Conservation (phyloP, 2,113 vertebrate species). For the Toxostoma redivivum region DNA sequence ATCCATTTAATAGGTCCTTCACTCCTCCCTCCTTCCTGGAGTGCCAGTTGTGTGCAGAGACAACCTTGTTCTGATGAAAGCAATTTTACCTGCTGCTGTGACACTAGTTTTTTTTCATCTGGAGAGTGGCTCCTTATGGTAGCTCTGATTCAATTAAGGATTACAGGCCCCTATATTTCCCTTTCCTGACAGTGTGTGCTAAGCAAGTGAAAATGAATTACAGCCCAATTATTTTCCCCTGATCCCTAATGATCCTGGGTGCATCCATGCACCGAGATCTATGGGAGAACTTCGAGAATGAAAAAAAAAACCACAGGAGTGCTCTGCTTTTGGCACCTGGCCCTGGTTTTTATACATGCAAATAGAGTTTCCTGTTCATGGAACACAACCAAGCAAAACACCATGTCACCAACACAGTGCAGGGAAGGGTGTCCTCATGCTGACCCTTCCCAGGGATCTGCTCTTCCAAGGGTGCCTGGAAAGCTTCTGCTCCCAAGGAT, state of each 20-base stretch:
- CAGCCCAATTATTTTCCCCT: background rate
- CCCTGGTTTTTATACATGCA: constrained; percentile 30
- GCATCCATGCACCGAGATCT: background rate
- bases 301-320: background rate
- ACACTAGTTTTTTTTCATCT: background rate
- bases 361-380: background rate
- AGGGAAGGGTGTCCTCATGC: background rate
- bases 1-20: background rate
- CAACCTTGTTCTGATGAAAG: background rate
- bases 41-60: background rate
- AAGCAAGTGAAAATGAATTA: constrained; percentile 1
- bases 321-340: background rate
- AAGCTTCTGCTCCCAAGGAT: background rate
- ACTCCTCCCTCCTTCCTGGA: background rate
- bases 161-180: background rate
- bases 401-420: background rate
- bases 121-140: background rate
- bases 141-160: constrained; percentile 15
- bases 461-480: background rate
- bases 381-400: background rate
- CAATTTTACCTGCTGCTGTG: background rate
- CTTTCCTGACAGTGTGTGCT: background rate
- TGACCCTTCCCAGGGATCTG: background rate
- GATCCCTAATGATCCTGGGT: background rate
- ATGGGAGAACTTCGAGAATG: background rate